Conservation (phyloP, 2,797 vertebrate genomes). For the Chaunax sp. region DNA sequence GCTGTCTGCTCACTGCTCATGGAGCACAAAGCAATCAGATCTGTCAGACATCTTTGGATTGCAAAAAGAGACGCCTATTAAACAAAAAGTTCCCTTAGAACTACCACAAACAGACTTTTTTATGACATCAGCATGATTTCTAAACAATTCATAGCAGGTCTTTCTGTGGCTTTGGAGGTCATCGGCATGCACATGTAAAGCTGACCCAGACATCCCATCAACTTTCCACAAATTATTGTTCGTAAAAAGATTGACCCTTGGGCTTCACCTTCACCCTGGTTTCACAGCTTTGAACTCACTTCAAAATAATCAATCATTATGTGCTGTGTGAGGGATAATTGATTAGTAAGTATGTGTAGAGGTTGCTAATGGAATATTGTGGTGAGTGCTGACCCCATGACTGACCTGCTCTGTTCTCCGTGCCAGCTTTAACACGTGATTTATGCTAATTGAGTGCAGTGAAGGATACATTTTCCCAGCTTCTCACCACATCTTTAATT, state of each 20-base stretch:
- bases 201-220: constrained; percentile 18
- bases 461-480: constrained; percentile 59
- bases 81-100: constrained; percentile 4
- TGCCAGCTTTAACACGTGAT: constrained; percentile 72
- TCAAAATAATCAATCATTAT: constrained; percentile 69
- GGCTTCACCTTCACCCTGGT: constrained; percentile 51
- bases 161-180: neutral
- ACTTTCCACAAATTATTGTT: constrained; percentile 41
- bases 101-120: neutral
- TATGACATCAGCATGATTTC: constrained; percentile 1
- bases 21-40: constrained; percentile 39
- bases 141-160: neutral
- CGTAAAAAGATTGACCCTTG: constrained; percentile 34
- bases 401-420: constrained; percentile 70
- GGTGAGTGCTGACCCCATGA: constrained; percentile 63
- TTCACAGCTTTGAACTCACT: constrained; percentile 52
- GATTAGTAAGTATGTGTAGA: constrained; percentile 68
- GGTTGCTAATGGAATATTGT: constrained; percentile 71
- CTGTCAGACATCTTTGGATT: constrained; percentile 20
- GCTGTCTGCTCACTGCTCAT: constrained; percentile 28
- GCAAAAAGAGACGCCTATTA: constrained; percentile 1
- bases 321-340: constrained; percentile 67
- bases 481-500: constrained; percentile 29
- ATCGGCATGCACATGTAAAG: constrained; percentile 8
- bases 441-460: constrained; percentile 77